These are phyloP conservation scores for Rhynchonema sp. DNA, from an alignment of 2,888 invertebrate genomes.

Conservation along the genomic window DNA sequence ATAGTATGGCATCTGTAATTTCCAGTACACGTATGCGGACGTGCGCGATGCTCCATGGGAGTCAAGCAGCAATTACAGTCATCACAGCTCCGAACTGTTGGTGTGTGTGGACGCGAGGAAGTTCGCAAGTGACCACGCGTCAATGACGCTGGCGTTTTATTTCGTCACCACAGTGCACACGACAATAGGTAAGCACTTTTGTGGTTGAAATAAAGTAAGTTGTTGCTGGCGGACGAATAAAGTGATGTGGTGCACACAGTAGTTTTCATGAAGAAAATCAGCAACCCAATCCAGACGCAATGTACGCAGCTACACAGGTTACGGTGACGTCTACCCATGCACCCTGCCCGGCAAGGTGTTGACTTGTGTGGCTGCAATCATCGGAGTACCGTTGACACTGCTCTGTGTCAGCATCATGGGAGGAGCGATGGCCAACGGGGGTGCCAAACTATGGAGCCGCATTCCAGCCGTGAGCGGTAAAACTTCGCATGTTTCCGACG, in stretches of 20 bases:
- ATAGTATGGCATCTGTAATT: too few relatives aligned
- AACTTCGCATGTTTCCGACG: not conserved
- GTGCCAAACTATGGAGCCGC: not conserved
- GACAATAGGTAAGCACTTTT: not conserved
- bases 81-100: too few relatives aligned
- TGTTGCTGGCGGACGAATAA: too few relatives aligned
- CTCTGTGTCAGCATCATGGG: not conserved
- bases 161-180: not conserved
- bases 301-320: not conserved
- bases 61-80: too few relatives aligned
- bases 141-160: not conserved
- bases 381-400: not conserved
- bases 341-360: not conserved
- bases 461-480: not conserved
- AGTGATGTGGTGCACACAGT: not conserved
- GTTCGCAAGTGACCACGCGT: not conserved
- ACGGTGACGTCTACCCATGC: constrained; percentile 1
- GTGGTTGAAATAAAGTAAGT: not conserved
- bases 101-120: not conserved
- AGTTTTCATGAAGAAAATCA: too few relatives aligned
- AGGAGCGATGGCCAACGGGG: not conserved
- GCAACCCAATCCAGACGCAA: too few relatives aligned
- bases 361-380: not conserved
- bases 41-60: not conserved
- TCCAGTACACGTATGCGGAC: not conserved